Percentiles rank a stretch among this genome's conserved stretches.
Evolutionary conservation across 2,888 invertebrate species (phyloP).

Genomic region (Patella caerulea): DNA sequence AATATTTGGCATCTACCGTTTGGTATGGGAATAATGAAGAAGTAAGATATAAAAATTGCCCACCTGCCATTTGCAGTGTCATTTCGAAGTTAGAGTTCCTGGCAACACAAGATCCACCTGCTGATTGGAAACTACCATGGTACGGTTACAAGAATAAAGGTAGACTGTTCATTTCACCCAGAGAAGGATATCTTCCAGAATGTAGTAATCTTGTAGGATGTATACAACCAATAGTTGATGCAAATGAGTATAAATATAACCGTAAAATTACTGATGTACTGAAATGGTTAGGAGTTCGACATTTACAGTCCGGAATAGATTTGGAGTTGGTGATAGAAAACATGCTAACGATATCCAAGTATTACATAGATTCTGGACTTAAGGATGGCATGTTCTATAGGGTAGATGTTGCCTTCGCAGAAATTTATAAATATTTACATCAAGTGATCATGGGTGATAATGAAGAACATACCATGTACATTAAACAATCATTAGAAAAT

Average conservation of each 20-base stretch:
- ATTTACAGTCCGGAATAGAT: background rate
- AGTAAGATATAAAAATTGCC: no score
- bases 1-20: no score
- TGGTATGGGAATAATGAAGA: no score
- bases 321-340: background rate
- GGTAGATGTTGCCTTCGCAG: background rate
- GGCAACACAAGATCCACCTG: no score
- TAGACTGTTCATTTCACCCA: background rate
- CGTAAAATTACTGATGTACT: background rate
- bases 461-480: background rate
- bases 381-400: background rate
- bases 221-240: background rate
- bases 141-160: background rate
- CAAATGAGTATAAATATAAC: background rate
- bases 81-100: no score
- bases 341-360: background rate
- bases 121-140: no score
- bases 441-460: background rate
- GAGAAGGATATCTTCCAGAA: background rate
- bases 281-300: background rate
- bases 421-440: background rate
- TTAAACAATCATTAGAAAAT: background rate
- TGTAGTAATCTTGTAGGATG: background rate
- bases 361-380: background rate
- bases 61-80: no score